Percentiles rank a stretch among this genome's conserved stretches.
phyloP scores from a whole-genome alignment of 1,140 invertebrate species.

The Aporrectodea caliginosa region DNA sequence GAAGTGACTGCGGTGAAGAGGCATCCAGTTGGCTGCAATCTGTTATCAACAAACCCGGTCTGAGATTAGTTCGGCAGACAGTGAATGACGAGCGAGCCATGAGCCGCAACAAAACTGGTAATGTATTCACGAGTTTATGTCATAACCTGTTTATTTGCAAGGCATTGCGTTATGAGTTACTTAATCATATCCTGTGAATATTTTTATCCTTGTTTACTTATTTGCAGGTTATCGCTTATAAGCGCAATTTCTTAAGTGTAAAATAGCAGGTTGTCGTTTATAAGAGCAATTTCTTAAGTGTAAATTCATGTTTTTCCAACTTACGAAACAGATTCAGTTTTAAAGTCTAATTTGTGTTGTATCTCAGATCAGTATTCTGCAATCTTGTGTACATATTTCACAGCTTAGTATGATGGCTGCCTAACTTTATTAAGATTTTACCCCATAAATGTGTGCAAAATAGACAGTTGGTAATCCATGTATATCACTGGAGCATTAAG shows the following conservation, averaged over 20 bases:
- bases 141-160: not conserved
- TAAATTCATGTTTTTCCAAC: not conserved
- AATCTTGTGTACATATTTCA: not conserved
- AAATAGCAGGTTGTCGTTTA: not conserved
- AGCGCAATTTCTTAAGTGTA: too few relatives aligned
- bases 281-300: not conserved
- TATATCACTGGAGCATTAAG: not conserved
- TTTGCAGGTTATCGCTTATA: not conserved
- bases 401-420: not conserved
- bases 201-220: not conserved
- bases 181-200: not conserved
- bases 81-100: not conserved
- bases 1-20: constrained; percentile 73
- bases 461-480: not conserved
- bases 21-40: constrained; percentile 45
- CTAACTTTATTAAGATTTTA: not conserved
- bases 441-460: not conserved
- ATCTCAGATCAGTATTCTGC: not conserved
- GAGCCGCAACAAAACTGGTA: not conserved
- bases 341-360: not conserved
- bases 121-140: not conserved
- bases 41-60: constrained; percentile 40
- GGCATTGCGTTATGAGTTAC: not conserved
- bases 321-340: not conserved
- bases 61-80: constrained; percentile 40